Evolutionary conservation across 2,888 invertebrate genomes (phyloP), one percentile per base, ranked within the genome.

Genomic region (Formica aserva): DNA sequence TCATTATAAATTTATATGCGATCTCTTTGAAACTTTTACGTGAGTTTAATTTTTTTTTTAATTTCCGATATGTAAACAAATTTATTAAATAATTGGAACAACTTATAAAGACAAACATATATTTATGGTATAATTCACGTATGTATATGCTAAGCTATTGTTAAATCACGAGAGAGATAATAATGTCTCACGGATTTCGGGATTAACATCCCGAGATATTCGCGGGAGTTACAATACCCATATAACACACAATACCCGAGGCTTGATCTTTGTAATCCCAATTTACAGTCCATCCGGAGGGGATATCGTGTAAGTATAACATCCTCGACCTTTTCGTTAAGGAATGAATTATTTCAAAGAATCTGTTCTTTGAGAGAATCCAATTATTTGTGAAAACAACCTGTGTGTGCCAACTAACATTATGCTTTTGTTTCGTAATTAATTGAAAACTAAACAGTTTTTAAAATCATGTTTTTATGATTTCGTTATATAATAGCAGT

Each of bases 241-340:
- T 13, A 55, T 52, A 67, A 22, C 35, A 29, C 26, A 38, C 35
- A 38, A 67, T 55, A 67, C 55, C 48, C 22, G 26, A 1, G n/a
- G 38, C 13, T 69, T 29, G 29, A 77, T 67, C 52, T 66, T 52
- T 22, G 52, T 66, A 52, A 67, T 77, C 55, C 77, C 71, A 77
- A 77, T 77, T 77, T 77, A 77, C 67, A 41, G 71, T 15, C 29
- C 26, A 26, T 55, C 26, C 38, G 11, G 29, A 6, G 48, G 6
- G 48, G n/a, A 38, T 76, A 26, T 69, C 26, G 26, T 1, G n/a
- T 18, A 35, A 26, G 9, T 38, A 66, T 26, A 77, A 52, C 35
- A 77, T 77, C 29, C 75, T 32, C 18, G 48, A 48, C 11, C 48
- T 75, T 48, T 18, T 48, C 75, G 48, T 6, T 69, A 55, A 38